Conservation (phyloP, 2,797 vertebrate genomes). For the Protonibea diacanthus region DNA sequence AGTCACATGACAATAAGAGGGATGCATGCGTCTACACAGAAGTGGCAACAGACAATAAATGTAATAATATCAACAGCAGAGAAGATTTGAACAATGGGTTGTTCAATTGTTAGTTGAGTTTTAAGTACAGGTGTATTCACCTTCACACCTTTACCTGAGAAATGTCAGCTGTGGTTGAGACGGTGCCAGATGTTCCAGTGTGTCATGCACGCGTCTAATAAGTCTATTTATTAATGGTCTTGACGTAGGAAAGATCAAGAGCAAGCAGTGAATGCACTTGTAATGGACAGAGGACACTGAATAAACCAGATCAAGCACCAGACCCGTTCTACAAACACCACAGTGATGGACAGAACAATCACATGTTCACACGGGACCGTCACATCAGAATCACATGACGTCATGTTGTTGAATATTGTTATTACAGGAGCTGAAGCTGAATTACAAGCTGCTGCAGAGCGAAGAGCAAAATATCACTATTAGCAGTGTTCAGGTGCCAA, state of each 20-base stretch:
- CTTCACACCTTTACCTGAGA: too few species aligned
- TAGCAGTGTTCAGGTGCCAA: slow-evolving; percentile 60
- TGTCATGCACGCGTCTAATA: not conserved
- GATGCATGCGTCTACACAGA: too few species aligned
- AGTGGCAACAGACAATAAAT: too few species aligned
- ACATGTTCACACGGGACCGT: not conserved
- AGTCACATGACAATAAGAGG: too few species aligned
- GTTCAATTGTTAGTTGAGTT: too few species aligned
- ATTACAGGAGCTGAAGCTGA: slow-evolving; percentile 36
- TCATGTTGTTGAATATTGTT: slow-evolving; percentile 28
- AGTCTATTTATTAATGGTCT: not conserved
- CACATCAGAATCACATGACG: slow-evolving; percentile 5
- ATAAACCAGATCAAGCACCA: not conserved
- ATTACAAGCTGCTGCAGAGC: slow-evolving; percentile 40
- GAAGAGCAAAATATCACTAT: slow-evolving; percentile 45
- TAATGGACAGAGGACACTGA: not conserved
- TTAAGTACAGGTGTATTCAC: too few species aligned
- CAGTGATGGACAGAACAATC: slow-evolving; percentile 17
- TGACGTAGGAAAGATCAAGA: not conserved
- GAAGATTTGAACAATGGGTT: too few species aligned
- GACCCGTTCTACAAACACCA: not conserved
- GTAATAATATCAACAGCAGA: too few species aligned
- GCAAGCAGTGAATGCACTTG: not conserved
- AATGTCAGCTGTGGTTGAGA: too few species aligned
- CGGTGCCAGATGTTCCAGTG: too few species aligned